These are phyloP conservation scores for Penaeus chinensis DNA, from an alignment of 1,140 invertebrate species.

Conservation along the genomic window DNA sequence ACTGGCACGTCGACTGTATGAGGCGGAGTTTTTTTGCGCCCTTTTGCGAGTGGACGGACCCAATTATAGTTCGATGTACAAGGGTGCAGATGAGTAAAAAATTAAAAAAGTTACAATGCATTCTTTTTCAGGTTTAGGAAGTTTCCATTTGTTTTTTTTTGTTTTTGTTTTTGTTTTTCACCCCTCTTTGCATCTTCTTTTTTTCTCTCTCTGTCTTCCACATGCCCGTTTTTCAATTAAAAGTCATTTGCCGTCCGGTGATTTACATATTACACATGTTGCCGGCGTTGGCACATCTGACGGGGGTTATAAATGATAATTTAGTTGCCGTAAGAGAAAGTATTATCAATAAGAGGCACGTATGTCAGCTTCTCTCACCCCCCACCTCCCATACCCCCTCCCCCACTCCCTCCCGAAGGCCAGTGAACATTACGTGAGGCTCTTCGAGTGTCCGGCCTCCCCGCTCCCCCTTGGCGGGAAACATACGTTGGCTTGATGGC, in stretches of 20 bases:
- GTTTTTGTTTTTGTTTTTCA: too few species aligned
- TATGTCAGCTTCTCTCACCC: neutral
- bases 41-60: conserved; percentile 34
- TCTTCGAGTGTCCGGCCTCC: neutral
- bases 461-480: neutral
- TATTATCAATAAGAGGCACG: too few species aligned
- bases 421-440: neutral
- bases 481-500: too few species aligned
- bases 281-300: too few species aligned
- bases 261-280: too few species aligned
- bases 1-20: neutral
- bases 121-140: conserved; percentile 17
- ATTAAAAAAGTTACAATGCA: conserved; percentile 10
- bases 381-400: neutral
- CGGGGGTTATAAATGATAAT: too few species aligned
- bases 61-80: conserved; percentile 43
- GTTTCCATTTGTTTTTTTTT: too few species aligned
- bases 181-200: too few species aligned
- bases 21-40: neutral
- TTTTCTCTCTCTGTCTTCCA: too few species aligned
- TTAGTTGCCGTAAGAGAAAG: too few species aligned
- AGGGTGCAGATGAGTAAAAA: conserved; percentile 25
- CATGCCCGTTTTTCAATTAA: too few species aligned
- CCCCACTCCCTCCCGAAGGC: neutral
- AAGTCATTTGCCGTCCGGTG: too few species aligned